Base-by-base conservation (phyloP, 2,888 invertebrate species). In the Aleiodes alternator region DNA sequence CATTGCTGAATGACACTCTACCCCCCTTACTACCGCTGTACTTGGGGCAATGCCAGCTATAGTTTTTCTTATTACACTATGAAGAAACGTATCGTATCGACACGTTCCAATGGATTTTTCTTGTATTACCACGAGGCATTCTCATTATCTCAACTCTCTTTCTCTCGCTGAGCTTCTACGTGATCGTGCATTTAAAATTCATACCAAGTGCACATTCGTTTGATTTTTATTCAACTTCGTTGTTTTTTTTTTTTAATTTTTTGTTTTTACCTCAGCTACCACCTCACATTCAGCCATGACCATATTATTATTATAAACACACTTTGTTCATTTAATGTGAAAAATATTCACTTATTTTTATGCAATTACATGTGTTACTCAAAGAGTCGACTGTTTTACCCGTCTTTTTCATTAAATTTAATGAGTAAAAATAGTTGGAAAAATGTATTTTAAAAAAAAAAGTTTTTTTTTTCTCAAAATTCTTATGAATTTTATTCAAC, bases 61-160 rank as follows among this genome's bases (percentile, higher is more conserved):
- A 55, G 43, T 48, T 66, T 23, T 64, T 71, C 66, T 72, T 61
- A 16, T 61, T 59, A 14, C 16, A 14, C 14, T 43, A 16, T 64
- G 64, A 64, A 64, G 64, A 64, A 64, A 64, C 29, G 70, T 56
- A 23, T 56, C 55, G 56, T 69, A 74, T 74, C 69, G 73, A 69
- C 73, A 74, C 73, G 73, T 74, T 74, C 53, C 73, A 69, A 61
- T 74, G 73, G 59, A 59, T 57, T 73, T 73, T 73, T 69, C 69
- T 73, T 73, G 68, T 69, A 31, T 57, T 69, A 38, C 48, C 51
- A 59, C 48, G 11, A 29, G 57, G 55, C 64, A 74, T 69, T 74
- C 73, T 74, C 73, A 74, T 74, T 69, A 69, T 74, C 69, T 59
- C 64, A 11, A 43, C 43, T 43, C 43, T 43, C 43, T 43, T 11